Conservation (phyloP, 2,113 vertebrate species). For the Ictalurus punctatus region DNA sequence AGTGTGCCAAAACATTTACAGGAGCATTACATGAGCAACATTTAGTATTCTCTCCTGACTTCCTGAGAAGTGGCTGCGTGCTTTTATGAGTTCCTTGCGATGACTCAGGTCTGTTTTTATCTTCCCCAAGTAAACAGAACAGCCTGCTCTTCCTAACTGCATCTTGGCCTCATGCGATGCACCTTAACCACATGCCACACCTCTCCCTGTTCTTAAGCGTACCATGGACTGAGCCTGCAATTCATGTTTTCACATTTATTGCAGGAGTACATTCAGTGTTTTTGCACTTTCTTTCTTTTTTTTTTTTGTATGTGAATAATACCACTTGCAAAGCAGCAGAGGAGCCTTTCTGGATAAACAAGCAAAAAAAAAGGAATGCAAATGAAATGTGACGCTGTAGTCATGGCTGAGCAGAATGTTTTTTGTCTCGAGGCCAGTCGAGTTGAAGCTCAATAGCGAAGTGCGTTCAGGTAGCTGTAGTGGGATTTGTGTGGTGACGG, state of each 20-base stretch:
- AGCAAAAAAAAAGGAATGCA: background rate
- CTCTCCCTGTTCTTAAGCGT: background rate
- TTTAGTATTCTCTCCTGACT: constrained; percentile 26
- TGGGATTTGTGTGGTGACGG: background rate
- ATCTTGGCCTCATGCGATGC: background rate
- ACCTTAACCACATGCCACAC: background rate
- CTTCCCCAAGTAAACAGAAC: constrained; percentile 36
- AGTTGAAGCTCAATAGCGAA: constrained; percentile 13
- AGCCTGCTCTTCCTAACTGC: constrained; percentile 9
- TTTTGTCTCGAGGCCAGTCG: constrained; percentile 19
- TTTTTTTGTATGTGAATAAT: background rate
- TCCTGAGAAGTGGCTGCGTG: constrained; percentile 29
- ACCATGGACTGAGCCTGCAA: background rate
- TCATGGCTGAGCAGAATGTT: background rate
- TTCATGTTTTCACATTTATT: background rate
- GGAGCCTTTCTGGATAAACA: background rate
- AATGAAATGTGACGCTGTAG: constrained; percentile 15
- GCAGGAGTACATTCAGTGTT: background rate
- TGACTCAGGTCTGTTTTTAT: constrained; percentile 37
- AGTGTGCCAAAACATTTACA: constrained; percentile 31
- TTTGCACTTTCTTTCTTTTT: background rate
- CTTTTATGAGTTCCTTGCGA: constrained; percentile 27
- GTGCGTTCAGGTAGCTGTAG: constrained; percentile 8
- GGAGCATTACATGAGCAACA: constrained; percentile 16
- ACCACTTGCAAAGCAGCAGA: background rate